Evolutionary conservation across 2,888 invertebrate species (phyloP).

Genomic region (Pristionchus exspectatus): DNA sequence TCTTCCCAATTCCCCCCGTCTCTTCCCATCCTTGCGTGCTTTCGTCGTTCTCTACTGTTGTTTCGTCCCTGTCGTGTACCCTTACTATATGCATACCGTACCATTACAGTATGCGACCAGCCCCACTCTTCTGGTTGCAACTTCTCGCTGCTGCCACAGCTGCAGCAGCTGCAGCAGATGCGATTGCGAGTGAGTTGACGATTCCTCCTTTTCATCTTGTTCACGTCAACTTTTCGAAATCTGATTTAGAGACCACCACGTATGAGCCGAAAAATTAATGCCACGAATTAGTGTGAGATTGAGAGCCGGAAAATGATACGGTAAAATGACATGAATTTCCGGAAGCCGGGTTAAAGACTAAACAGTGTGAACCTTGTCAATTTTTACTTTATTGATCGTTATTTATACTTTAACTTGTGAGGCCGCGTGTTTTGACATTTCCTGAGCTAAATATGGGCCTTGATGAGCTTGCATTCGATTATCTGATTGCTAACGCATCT

Average conservation of each 20-base stretch:
- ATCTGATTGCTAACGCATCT: no score
- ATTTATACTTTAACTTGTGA: no score
- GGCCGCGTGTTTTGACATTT: no score
- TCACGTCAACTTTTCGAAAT: not conserved
- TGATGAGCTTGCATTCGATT: no score
- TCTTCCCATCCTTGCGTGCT: not conserved
- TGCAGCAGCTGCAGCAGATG: not conserved
- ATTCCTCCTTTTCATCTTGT: not conserved
- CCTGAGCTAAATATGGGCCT: no score
- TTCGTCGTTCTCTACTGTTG: not conserved
- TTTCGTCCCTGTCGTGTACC: not conserved
- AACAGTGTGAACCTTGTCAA: no score
- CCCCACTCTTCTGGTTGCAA: slow-evolving; percentile 8
- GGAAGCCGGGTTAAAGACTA: no score
- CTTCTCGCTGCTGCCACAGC: not conserved
- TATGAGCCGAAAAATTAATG: no score
- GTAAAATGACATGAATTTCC: not conserved
- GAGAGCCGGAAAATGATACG: not conserved
- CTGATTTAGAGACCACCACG: not conserved
- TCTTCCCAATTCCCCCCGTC: not conserved
- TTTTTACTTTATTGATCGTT: no score
- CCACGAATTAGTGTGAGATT: no score
- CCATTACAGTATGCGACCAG: slow-evolving; percentile 10
- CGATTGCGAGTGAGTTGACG: not conserved
- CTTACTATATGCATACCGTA: not conserved